Base-by-base conservation (phyloP, 2,888 invertebrate genomes). In the Anorthoa munda region DNA sequence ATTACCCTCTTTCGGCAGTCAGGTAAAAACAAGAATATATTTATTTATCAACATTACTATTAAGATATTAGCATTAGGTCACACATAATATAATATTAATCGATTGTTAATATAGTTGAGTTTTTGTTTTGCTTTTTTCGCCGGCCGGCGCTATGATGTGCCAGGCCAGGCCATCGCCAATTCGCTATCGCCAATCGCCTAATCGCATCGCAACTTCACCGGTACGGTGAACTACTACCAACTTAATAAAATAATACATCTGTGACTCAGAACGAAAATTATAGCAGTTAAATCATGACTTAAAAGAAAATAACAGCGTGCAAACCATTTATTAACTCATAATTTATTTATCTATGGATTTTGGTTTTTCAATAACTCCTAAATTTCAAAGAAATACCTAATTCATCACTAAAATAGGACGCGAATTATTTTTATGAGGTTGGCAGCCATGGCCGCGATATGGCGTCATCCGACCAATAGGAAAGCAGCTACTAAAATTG, bases 381-480 rank as follows among this genome's bases (percentile, higher is more conserved):
- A 26, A 67, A 63, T 65, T 59, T 51, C 11, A 56, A 59, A 70
- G 66, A 70, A 72, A 66, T 65, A 75, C 18, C 21, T 1, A 56
- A 73, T 72, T 70, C 58, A 72, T 68, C 75, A 60, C 46, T 61
- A 82, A 81, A 85, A 66, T 79, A 78, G 79, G 89, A 90, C 87
- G 87, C 87, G 71, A 74, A 76, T 79, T 81, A 50, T 50, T 81
- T 77, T 80, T 74, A 72, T 79, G 65, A 87, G 53, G 93, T 94
- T 95, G 95, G 93, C 87, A 81, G 79, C 77, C 73, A 64, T 92
- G 93, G 70, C 66, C 61, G 77, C 80, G 70, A 61, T 73, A 90
- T 89, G 90, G 90, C 87, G 86, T 76, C 82, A 64, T 65, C 71
- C 88, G 66, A 88, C 95, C 95, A 95, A 95, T 95, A 90, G 87